Evolutionary conservation across 2,797 vertebrate genomes (phyloP).

Genomic region (Malacoraja senta): DNA sequence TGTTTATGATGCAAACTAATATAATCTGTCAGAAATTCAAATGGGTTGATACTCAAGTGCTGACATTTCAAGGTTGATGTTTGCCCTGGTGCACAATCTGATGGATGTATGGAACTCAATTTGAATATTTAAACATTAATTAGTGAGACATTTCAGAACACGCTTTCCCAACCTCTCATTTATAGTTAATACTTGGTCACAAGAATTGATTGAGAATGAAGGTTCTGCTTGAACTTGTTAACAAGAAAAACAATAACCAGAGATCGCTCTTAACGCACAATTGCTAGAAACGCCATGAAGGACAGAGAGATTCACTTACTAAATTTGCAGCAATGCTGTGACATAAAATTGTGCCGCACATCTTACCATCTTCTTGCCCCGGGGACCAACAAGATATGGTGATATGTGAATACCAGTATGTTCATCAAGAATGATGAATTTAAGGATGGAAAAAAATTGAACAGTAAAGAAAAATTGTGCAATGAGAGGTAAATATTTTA

Average conservation of each 20-base stretch:
- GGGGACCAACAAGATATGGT: neutral
- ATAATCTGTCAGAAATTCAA: conserved; percentile 30
- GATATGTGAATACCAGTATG: neutral
- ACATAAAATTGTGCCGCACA: neutral
- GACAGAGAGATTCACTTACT: neutral
- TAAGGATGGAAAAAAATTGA: neutral
- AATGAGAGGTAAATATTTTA: neutral
- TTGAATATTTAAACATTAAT: conserved; percentile 32
- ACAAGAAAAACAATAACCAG: neutral
- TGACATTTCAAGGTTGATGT: conserved; percentile 37
- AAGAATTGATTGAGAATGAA: neutral
- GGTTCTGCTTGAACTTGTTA: neutral
- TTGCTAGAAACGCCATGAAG: neutral
- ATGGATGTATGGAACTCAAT: conserved; percentile 14
- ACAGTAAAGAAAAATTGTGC: neutral
- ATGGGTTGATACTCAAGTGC: conserved; percentile 19
- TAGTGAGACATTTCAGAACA: conserved; percentile 2
- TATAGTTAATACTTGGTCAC: neutral
- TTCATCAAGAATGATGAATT: neutral
- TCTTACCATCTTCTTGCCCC: neutral
- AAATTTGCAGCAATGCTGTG: neutral
- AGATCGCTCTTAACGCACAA: neutral
- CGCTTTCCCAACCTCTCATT: neutral
- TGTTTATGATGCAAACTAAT: conserved; percentile 30
- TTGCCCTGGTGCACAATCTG: neutral